phyloP scores from a whole-genome alignment of 2,113 vertebrate species.

The Vidua macroura region DNA sequence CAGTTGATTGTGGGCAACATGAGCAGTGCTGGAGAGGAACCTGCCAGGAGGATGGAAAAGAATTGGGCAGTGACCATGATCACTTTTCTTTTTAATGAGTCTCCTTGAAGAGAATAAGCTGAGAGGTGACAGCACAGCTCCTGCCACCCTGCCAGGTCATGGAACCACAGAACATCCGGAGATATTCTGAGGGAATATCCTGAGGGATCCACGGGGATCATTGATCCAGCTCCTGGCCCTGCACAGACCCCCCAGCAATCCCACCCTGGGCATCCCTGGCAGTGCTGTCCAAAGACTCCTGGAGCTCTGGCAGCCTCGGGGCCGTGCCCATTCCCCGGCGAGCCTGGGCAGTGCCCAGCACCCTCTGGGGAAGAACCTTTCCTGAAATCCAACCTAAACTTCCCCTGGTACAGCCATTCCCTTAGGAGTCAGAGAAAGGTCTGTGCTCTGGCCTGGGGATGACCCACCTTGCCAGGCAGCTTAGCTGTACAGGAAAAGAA shows the following conservation, averaged over 20 bases:
- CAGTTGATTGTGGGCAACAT: fast-evolving
- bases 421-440: neutral
- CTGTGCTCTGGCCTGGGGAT: neutral
- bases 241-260: neutral
- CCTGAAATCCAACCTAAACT: fast-evolving
- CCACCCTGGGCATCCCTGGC: neutral
- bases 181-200: neutral
- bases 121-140: neutral
- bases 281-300: neutral
- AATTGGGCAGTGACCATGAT: neutral
- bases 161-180: neutral
- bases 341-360: neutral
- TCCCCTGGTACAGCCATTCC: neutral
- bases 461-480: neutral
- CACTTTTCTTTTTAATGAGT: neutral
- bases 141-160: neutral
- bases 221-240: fast-evolving
- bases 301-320: neutral
- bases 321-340: neutral
- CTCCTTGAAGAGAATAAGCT: neutral
- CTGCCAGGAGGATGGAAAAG: neutral
- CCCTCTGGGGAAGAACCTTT: neutral
- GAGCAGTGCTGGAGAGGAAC: neutral
- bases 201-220: neutral
- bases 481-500: neutral